phyloP scores from a whole-genome alignment of 2,113 vertebrate species.

The Recurvirostra avosetta region DNA sequence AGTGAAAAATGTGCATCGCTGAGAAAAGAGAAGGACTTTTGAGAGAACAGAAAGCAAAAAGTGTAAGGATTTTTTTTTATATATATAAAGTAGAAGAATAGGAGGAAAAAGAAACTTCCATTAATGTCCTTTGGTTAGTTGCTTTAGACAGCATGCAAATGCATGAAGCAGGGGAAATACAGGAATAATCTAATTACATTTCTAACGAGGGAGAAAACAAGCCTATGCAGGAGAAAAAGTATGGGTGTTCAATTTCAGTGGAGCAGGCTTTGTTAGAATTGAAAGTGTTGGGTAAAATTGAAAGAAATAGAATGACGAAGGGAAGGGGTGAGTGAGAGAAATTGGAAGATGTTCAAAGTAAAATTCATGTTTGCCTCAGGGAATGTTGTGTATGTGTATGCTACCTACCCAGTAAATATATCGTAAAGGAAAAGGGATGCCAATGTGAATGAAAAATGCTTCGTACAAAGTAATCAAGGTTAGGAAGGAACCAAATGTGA shows the following conservation, averaged over 20 bases:
- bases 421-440: neutral
- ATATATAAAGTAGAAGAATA: neutral
- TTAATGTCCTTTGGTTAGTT: neutral
- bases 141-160: neutral
- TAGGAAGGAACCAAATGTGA: neutral
- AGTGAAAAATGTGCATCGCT: neutral
- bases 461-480: conserved; percentile 19
- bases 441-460: conserved; percentile 19
- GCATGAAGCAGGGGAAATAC: neutral
- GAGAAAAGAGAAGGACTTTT: neutral
- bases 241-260: neutral
- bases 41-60: neutral
- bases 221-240: neutral
- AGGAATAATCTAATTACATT: neutral
- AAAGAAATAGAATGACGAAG: neutral
- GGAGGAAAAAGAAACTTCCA: neutral
- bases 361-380: conserved; percentile 32
- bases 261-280: neutral
- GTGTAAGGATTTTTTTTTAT: neutral
- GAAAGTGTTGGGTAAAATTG: neutral
- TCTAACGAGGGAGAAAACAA: neutral
- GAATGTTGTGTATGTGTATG: neutral
- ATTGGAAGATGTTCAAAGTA: neutral
- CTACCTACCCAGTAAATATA: conserved; percentile 16
- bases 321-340: neutral